Evolutionary conservation across 2,113 vertebrate species (phyloP), one percentile per base, ranked within the genome.

Genomic region (Ariopsis seemanni): DNA sequence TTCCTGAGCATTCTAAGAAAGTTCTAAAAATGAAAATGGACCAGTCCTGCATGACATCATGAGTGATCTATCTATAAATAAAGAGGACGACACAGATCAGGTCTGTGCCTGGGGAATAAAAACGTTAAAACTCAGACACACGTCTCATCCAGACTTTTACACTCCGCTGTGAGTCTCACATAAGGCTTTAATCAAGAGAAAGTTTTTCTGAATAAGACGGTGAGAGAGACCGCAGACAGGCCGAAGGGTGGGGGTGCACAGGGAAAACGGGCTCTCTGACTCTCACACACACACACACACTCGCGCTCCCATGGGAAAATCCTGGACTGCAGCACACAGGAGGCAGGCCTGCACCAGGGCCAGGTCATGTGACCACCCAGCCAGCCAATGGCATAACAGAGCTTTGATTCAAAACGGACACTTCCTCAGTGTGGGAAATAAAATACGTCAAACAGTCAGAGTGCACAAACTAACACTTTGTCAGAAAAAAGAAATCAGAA

Each of bases 261-360:
- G 48, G 48, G 74, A 77, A 50, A 50, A 52, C 74, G 7, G 22
- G 53, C 75, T 55, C 75, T 55, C 50, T 78, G 14, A 18, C 75
- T 53, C 50, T n/a, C 42, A 22, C 72, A 75, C 75, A 77, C 74
- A 53, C 75, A 15, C 75, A n/a, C 74, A n/a, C 74, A 14, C 72
- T 25, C 72, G 25, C 74, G 77, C 77, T 80, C 77, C 77, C 77
- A 80, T 80, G 77, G 77, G 77, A 80, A 80, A 80, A 80, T 80
- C n/a, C 77, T 57, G 77, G 77, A 80, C 53, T 80, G 53, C 17
- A 57, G 77, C 77, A 80, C 77, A 80, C 53, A 80, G 77, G 14
- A 58, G 77, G 77, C 53, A 20, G 77, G 53, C 15, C 77, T 57
- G 30, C 53, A 30, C 53, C 15, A 15, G n/a, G 18, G 53, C n/a